phyloP scores from a whole-genome alignment of 2,797 vertebrate genomes.

The Myotis findleyi region DNA sequence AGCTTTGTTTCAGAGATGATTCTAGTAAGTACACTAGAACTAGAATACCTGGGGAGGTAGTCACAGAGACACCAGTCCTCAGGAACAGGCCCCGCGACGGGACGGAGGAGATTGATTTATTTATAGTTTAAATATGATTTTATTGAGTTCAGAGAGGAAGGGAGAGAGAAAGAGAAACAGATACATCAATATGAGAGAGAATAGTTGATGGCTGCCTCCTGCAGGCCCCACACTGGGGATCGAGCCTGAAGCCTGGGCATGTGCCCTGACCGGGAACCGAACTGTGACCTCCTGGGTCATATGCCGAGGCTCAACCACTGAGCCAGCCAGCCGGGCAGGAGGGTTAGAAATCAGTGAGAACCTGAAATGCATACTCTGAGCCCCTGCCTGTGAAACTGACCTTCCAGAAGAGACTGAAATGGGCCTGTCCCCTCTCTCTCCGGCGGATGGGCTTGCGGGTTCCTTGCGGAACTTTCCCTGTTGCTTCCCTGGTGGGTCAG shows the following conservation, averaged over 20 bases:
- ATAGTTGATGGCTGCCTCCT: too few relatives aligned
- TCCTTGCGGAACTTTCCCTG: neutral
- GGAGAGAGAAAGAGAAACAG: too few relatives aligned
- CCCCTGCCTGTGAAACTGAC: neutral
- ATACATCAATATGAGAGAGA: too few relatives aligned
- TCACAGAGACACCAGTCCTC: neutral
- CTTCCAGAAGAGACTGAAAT: neutral
- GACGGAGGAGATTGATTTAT: neutral
- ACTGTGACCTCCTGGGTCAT: too few relatives aligned
- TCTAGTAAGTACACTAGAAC: neutral
- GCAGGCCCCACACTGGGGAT: too few relatives aligned
- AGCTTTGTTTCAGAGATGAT: constrained; percentile 1
- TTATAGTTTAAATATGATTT: too few relatives aligned
- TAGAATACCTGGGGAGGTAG: neutral
- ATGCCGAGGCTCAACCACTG: too few relatives aligned
- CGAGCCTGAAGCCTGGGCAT: too few relatives aligned
- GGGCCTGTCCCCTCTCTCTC: neutral
- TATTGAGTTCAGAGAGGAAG: too few relatives aligned
- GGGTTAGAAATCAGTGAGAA: neutral
- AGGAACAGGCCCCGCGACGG: neutral
- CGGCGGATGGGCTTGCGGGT: neutral
- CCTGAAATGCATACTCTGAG: neutral
- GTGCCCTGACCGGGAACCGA: too few relatives aligned
- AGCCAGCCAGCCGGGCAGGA: neutral
- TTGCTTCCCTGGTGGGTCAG: neutral